These are phyloP conservation scores for Okamejei kenojei DNA, from an alignment of 2,797 vertebrate genomes.

Conservation along the genomic window DNA sequence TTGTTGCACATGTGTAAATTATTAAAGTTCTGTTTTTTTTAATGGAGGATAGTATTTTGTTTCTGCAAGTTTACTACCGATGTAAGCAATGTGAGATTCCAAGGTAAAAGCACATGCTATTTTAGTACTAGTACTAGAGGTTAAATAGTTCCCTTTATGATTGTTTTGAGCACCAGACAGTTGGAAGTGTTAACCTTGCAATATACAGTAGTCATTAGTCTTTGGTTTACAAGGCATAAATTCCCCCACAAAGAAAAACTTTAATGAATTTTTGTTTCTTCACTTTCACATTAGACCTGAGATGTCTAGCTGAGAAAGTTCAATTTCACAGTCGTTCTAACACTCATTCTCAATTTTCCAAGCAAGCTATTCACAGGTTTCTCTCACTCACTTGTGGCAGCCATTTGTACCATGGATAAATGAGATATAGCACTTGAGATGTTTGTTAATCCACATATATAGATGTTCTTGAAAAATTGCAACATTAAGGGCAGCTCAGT, in stretches of 20 bases:
- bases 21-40: background rate
- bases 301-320: background rate
- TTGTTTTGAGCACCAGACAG: background rate
- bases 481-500: no score
- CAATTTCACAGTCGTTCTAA: background rate
- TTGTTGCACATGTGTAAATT: background rate
- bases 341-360: background rate
- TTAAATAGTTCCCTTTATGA: background rate
- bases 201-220: background rate
- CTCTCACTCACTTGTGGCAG: background rate
- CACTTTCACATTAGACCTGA: background rate
- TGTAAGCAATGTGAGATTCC: background rate
- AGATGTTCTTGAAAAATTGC: background rate
- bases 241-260: background rate
- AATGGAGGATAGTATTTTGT: no score
- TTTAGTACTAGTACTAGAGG: background rate
- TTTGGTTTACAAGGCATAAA: background rate
- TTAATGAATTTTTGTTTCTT: background rate
- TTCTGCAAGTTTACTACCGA: background rate
- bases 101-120: background rate
- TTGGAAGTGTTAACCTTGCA: background rate
- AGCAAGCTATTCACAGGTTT: background rate
- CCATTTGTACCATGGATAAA: background rate
- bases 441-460: background rate
- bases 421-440: no score